Conservation (phyloP, 2,888 invertebrate genomes). For the Cerastis rubricosa region DNA sequence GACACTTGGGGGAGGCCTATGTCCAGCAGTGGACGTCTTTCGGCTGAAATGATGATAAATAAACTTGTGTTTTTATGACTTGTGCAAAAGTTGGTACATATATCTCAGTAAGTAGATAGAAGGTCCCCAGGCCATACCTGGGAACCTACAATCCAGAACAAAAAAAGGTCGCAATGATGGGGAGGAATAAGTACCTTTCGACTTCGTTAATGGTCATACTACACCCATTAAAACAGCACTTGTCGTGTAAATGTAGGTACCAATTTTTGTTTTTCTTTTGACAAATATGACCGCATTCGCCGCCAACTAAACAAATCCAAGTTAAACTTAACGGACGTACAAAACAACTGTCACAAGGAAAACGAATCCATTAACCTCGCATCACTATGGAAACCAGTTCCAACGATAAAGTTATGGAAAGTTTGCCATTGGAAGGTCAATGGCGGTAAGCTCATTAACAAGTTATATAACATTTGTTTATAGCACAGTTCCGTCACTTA, state of each 20-base stretch:
- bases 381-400: conserved; percentile 41
- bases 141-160: neutral
- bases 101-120: neutral
- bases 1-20: no score
- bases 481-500: neutral
- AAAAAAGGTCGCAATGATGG: neutral
- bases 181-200: neutral
- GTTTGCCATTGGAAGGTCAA: conserved; percentile 32
- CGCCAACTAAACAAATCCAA: neutral
- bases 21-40: no score
- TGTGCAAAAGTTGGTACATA: no score
- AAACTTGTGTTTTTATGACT: no score
- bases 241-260: neutral
- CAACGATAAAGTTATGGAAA: conserved; percentile 25
- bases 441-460: conserved; percentile 4
- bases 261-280: neutral
- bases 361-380: conserved; percentile 34
- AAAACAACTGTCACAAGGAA: conserved; percentile 36
- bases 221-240: neutral
- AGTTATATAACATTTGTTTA: conserved; percentile 9
- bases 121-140: neutral
- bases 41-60: no score
- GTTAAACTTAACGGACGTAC: neutral
- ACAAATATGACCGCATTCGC: neutral
- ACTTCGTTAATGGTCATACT: neutral